Evolutionary conservation across 2,113 vertebrate species (phyloP).

Genomic region (Lutjanus erythropterus): DNA sequence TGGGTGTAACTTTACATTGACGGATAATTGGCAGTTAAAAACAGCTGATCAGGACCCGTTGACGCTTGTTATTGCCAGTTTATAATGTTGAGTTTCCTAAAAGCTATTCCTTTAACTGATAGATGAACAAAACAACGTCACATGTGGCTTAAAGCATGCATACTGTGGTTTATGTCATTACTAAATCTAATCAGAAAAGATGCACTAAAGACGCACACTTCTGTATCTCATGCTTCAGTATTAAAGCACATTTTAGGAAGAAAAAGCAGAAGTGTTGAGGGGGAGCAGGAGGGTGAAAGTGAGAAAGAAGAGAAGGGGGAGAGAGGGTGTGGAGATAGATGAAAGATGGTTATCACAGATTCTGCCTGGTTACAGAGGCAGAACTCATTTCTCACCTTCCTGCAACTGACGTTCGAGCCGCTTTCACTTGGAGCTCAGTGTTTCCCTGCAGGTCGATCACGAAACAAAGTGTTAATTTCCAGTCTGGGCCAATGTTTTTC

Average conservation of each 20-base stretch:
- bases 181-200: no score
- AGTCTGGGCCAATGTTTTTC: not conserved
- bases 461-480: not conserved
- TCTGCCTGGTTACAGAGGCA: slow-evolving; percentile 43
- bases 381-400: not conserved
- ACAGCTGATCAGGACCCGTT: no score
- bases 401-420: not conserved
- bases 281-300: slow-evolving; percentile 1
- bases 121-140: no score
- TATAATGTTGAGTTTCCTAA: no score
- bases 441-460: not conserved
- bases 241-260: not conserved
- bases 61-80: no score
- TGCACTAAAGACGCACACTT: no score
- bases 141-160: no score
- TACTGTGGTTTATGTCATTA: no score
- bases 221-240: rapidly evolving
- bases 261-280: slow-evolving; percentile 1
- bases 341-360: slow-evolving; percentile 9
- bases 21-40: no score
- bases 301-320: not conserved
- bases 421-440: not conserved
- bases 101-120: no score
- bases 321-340: not conserved
- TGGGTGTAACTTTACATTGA: no score